Conservation (phyloP, 2,888 invertebrate species). For the Sesia bembeciformis region DNA sequence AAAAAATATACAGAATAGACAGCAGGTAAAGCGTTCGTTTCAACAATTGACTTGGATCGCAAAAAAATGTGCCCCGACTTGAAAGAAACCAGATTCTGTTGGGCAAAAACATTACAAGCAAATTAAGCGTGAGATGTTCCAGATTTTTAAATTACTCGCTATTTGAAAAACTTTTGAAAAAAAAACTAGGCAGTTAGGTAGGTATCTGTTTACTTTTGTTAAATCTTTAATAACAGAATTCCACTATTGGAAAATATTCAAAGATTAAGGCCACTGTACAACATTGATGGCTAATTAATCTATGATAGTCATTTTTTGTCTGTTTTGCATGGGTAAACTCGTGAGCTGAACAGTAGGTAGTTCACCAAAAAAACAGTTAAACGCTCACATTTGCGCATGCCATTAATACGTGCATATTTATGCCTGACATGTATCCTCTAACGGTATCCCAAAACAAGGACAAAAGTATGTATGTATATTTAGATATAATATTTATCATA, state of each 20-base stretch:
- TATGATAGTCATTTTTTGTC: too few relatives aligned
- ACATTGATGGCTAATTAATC: too few relatives aligned
- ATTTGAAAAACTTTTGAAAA: slow-evolving; percentile 12
- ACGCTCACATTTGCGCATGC: slow-evolving; percentile 21
- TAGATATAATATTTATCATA: too few relatives aligned
- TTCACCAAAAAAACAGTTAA: not conserved
- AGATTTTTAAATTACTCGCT: slow-evolving; percentile 26
- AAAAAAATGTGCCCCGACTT: slow-evolving; percentile 2
- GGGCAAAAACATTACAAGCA: slow-evolving; percentile 25
- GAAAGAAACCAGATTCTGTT: slow-evolving; percentile 26
- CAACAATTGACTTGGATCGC: not conserved
- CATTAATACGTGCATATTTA: slow-evolving; percentile 67
- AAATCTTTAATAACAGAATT: too few relatives aligned
- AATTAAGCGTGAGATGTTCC: slow-evolving; percentile 35
- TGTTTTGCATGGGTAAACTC: too few relatives aligned
- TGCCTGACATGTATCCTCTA: slow-evolving; percentile 61
- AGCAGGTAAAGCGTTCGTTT: not conserved
- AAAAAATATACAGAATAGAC: not conserved
- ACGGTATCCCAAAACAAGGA: slow-evolving; percentile 54
- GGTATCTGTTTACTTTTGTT: too few relatives aligned
- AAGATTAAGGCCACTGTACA: too few relatives aligned
- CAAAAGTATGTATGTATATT: slow-evolving; percentile 25
- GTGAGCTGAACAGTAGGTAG: not conserved
- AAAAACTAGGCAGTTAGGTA: not conserved
- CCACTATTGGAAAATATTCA: too few relatives aligned